Percentiles rank a stretch among this genome's conserved stretches.
Evolutionary conservation across 2,113 vertebrate genomes (phyloP).

Genomic region (Amphiprion ocellaris): DNA sequence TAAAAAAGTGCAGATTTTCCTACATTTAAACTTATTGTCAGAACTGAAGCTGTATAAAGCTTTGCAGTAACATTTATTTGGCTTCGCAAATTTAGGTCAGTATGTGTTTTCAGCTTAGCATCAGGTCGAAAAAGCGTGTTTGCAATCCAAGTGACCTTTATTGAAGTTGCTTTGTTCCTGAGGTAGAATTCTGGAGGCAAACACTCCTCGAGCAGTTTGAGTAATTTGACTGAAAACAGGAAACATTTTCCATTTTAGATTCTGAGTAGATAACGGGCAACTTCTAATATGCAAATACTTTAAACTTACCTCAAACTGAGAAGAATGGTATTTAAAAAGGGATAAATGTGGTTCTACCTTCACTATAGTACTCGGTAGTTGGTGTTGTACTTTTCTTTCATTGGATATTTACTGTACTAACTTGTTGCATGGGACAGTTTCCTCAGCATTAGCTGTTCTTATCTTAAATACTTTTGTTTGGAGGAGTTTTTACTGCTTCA

Average conservation of each 20-base stretch:
- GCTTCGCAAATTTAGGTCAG: constrained; percentile 30
- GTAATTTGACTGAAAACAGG: constrained; percentile 23
- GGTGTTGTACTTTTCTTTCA: constrained; percentile 39
- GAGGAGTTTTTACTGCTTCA: constrained; percentile 47
- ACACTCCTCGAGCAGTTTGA: constrained; percentile 38
- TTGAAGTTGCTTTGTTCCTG: constrained; percentile 47
- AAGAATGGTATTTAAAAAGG: constrained; percentile 43
- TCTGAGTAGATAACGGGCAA: constrained; percentile 49
- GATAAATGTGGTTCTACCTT: constrained; percentile 48
- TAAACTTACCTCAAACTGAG: constrained; percentile 77
- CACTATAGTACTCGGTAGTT: constrained; percentile 56
- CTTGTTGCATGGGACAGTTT: constrained; percentile 70
- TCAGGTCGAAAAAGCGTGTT: constrained; percentile 45
- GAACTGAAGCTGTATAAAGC: constrained; percentile 21
- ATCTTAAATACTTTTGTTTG: constrained; percentile 38
- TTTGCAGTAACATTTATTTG: constrained; percentile 21
- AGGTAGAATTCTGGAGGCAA: constrained; percentile 25
- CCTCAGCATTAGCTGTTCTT: constrained; percentile 30
- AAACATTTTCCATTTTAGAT: constrained; percentile 31
- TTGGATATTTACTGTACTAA: constrained; percentile 58
- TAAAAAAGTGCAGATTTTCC: constrained; percentile 23
- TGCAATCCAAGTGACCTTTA: constrained; percentile 81
- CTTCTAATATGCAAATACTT: constrained; percentile 81
- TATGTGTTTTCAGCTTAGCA: constrained; percentile 34
- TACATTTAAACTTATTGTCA: constrained; percentile 21